These are phyloP conservation scores for Hypercompe scribonia DNA, from an alignment of 2,888 invertebrate species.

Conservation along the genomic window DNA sequence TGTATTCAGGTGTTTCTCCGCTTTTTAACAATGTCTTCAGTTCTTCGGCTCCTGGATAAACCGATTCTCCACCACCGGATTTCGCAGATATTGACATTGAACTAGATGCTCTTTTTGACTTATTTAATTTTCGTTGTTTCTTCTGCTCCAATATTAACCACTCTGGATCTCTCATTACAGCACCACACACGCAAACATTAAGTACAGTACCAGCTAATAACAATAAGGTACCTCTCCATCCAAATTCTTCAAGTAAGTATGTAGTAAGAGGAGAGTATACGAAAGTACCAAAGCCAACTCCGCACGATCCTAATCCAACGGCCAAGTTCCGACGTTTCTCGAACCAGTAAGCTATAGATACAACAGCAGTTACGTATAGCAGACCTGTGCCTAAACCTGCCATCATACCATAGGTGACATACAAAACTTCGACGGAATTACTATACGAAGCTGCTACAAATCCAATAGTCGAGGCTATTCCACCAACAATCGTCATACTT, in stretches of 20 bases:
- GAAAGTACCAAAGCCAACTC: constrained; percentile 96
- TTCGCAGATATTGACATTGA: constrained; percentile 84
- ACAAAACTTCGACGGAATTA: constrained; percentile 91
- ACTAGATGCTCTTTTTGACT: constrained; percentile 84
- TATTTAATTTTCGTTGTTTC: constrained; percentile 83
- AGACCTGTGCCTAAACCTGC: constrained; percentile 94
- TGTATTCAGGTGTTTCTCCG: constrained; percentile 89
- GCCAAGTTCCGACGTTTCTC: constrained; percentile 95
- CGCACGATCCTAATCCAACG: constrained; percentile 95
- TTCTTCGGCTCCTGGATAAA: constrained; percentile 89
- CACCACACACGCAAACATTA: constrained; percentile 94
- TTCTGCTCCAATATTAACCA: constrained; percentile 91
- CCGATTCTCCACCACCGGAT: constrained; percentile 84
- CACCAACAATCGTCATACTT: constrained; percentile 91
- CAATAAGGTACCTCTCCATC: constrained; percentile 93
- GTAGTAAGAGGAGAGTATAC: constrained; percentile 94
- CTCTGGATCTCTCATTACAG: constrained; percentile 95
- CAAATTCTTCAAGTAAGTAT: constrained; percentile 90
- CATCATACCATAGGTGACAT: constrained; percentile 93
- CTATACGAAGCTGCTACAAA: constrained; percentile 91
- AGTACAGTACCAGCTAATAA: constrained; percentile 94
- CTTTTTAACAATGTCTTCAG: constrained; percentile 90
- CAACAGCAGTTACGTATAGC: constrained; percentile 95
- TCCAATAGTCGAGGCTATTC: constrained; percentile 90
- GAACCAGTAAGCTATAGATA: constrained; percentile 97